Evolutionary conservation across 2,113 vertebrate species (phyloP).

Genomic region (Mohoua ochrocephala): DNA sequence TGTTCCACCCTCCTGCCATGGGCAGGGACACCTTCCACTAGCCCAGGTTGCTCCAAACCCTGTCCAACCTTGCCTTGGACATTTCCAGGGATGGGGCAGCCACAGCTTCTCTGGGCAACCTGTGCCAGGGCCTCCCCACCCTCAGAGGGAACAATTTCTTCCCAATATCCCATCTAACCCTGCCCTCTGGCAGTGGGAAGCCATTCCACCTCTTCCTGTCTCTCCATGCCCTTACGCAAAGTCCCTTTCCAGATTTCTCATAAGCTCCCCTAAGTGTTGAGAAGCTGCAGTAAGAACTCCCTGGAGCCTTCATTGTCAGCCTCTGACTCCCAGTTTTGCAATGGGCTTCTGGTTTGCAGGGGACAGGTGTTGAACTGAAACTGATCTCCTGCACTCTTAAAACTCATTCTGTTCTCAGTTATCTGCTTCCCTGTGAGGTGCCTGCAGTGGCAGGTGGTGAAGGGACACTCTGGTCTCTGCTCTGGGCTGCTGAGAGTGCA

Average conservation of each 20-base stretch:
- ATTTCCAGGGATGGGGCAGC: not conserved
- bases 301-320: not conserved
- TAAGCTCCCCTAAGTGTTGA: not conserved
- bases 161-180: not conserved
- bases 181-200: not conserved
- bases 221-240: not conserved
- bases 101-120: not conserved
- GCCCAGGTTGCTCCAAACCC: not conserved
- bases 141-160: not conserved
- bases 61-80: accelerated
- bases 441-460: not conserved
- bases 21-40: not conserved
- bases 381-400: not conserved
- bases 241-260: not conserved
- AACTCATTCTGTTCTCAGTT: not conserved
- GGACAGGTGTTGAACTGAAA: not conserved
- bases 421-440: not conserved
- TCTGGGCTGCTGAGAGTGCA: not conserved
- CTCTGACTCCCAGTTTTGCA: not conserved
- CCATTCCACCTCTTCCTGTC: not conserved
- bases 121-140: not conserved
- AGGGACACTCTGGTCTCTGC: not conserved
- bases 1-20: not conserved
- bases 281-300: not conserved
- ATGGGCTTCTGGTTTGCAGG: not conserved